phyloP scores from a whole-genome alignment of 2,888 invertebrate genomes.

The Biston stratarius region DNA sequence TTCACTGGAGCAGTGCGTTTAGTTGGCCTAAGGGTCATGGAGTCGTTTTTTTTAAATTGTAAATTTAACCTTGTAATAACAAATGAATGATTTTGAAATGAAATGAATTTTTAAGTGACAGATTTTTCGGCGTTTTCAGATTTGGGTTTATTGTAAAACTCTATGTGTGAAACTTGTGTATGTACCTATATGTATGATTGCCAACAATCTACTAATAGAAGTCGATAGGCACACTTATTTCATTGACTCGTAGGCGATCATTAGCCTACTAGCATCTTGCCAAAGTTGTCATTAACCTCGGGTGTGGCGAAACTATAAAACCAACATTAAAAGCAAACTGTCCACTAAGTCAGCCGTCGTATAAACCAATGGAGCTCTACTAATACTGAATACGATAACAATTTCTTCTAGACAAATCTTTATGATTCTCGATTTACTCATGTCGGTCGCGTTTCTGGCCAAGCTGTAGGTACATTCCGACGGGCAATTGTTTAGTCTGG shows the following conservation, averaged over 20 bases:
- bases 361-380: neutral
- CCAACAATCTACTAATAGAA: no score
- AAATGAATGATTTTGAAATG: no score
- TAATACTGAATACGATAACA: neutral
- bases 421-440: constrained; percentile 7
- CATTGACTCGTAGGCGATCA: constrained; percentile 34
- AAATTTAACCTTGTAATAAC: no score
- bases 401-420: neutral
- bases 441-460: constrained; percentile 33
- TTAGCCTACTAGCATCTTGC: constrained; percentile 43
- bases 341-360: constrained; percentile 11
- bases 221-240: neutral
- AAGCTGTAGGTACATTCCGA: constrained; percentile 39
- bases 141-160: no score
- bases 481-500: constrained; percentile 46
- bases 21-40: no score
- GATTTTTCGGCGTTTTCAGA: no score
- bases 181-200: no score
- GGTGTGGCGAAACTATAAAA: constrained; percentile 14
- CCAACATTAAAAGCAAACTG: constrained; percentile 8
- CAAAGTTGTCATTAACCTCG: constrained; percentile 36
- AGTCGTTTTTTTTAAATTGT: no score
- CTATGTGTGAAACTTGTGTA: no score
- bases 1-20: no score
- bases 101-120: no score